These are phyloP conservation scores for Orientallactaga sibirica DNA, from an alignment of 2,797 vertebrate species.

Conservation along the genomic window DNA sequence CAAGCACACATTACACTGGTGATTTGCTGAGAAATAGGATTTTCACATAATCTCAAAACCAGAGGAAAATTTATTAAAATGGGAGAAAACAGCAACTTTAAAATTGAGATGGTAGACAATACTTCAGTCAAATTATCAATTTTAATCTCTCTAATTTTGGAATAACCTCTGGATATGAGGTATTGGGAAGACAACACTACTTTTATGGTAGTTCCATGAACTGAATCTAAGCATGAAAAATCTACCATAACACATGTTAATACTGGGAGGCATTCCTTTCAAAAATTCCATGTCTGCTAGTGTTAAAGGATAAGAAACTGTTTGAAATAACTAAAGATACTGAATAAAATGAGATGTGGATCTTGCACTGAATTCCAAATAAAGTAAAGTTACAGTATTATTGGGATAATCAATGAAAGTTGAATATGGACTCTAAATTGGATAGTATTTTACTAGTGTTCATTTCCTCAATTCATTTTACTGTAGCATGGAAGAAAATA, in stretches of 20 bases:
- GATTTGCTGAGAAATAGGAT: neutral
- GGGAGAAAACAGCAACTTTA: neutral
- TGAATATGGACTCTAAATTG: no score
- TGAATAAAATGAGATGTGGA: neutral
- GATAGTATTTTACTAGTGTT: no score
- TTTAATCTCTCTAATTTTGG: neutral
- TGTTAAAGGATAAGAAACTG: neutral
- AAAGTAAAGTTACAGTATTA: no score
- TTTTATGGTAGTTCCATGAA: neutral
- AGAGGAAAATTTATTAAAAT: neutral
- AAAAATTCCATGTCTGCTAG: neutral
- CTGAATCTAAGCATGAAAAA: neutral
- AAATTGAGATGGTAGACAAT: neutral
- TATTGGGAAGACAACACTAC: neutral
- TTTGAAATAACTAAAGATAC: neutral
- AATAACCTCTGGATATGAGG: neutral
- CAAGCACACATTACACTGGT: neutral
- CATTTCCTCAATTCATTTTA: no score
- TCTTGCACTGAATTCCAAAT: no score
- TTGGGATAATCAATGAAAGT: no score
- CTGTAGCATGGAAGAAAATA: no score
- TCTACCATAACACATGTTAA: neutral
- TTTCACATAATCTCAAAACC: neutral
- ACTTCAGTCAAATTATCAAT: neutral
- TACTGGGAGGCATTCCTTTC: neutral